Evolutionary conservation across 2,888 invertebrate species (phyloP).

Genomic region (Heteromyza rotundicornis): DNA sequence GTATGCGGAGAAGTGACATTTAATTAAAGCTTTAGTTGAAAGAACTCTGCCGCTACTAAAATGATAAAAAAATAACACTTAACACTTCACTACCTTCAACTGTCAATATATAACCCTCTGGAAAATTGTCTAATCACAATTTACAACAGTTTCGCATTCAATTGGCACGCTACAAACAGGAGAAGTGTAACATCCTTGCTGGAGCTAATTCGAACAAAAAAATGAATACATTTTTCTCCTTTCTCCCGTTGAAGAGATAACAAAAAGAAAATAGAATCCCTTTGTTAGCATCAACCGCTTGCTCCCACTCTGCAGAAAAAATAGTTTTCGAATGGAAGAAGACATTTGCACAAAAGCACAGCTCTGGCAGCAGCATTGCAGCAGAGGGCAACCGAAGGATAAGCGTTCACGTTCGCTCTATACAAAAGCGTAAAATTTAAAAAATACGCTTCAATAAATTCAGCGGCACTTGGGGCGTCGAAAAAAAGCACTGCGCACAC

Average conservation of each 20-base stretch:
- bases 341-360: background rate
- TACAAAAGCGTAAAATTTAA: no score
- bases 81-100: no score
- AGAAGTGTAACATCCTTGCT: background rate
- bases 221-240: background rate
- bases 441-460: conserved; percentile 1
- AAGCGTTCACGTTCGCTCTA: background rate
- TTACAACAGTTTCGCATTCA: no score
- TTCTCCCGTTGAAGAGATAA: background rate
- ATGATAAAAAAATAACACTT: no score
- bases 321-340: background rate
- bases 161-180: background rate
- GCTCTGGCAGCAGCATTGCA: background rate
- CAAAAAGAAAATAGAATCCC: background rate
- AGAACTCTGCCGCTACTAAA: no score
- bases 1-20: background rate
- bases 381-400: background rate
- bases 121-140: no score
- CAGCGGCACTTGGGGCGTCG: background rate
- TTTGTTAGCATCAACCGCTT: no score
- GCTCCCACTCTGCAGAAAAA: no score
- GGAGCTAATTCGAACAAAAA: background rate
- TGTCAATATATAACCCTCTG: no score
- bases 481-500: no score
- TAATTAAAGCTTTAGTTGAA: background rate